Evolutionary conservation across 2,797 vertebrate genomes (phyloP).

Genomic region (Mastacembelus armatus): DNA sequence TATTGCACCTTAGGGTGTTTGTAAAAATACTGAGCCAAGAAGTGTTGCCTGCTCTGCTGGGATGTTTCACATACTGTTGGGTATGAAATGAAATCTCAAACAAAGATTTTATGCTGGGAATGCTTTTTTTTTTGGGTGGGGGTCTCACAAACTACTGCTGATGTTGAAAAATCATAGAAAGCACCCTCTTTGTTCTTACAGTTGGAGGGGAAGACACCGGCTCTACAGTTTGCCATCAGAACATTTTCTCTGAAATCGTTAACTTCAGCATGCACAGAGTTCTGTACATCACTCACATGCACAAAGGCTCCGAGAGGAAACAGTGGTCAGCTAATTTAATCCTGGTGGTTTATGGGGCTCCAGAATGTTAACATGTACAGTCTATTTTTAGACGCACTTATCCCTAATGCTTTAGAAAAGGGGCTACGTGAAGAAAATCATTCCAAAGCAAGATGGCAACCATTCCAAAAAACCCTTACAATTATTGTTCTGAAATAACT

Average conservation of each 20-base stretch:
- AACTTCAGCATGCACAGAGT: no score
- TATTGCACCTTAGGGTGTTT: slow-evolving; percentile 69
- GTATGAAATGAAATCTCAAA: slow-evolving; percentile 41
- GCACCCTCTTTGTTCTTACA: slow-evolving; percentile 34
- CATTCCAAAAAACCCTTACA: background rate
- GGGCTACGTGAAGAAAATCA: slow-evolving; percentile 15
- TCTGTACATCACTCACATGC: background rate
- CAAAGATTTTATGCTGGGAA: background rate
- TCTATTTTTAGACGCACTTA: slow-evolving; percentile 65
- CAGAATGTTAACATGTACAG: slow-evolving; percentile 58
- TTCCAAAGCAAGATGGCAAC: slow-evolving; percentile 1
- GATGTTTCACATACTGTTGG: slow-evolving; percentile 39
- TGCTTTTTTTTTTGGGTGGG: no score
- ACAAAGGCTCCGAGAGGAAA: slow-evolving; percentile 43
- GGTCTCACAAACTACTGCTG: no score
- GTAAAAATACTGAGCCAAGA: slow-evolving; percentile 54
- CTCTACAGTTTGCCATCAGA: no score
- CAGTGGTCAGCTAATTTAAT: slow-evolving; percentile 55
- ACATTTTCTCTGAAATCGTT: no score
- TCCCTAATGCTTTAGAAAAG: slow-evolving; percentile 25
- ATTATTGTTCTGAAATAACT: background rate
- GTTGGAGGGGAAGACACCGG: slow-evolving; percentile 1
- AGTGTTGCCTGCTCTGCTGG: slow-evolving; percentile 46
- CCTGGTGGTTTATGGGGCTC: slow-evolving; percentile 56
- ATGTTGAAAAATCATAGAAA: slow-evolving; percentile 40